Evolutionary conservation across 1,140 invertebrate species (phyloP), one percentile per base, ranked within the genome.

Genomic region (Mizuhopecten yessoensis): DNA sequence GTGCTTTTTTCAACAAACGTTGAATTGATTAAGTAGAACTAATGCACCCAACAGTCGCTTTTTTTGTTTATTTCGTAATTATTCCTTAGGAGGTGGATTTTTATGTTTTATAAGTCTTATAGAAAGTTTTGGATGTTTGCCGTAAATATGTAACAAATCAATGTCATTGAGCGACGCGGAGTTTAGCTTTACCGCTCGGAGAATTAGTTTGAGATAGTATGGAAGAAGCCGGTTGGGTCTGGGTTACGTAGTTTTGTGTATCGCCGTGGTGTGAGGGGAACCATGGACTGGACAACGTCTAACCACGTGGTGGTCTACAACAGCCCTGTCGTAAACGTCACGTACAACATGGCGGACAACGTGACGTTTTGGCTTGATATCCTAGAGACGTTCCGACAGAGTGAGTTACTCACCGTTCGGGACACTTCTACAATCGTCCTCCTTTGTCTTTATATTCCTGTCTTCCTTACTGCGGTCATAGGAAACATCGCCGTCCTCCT

Each of bases 401-500:
- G 57, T 29, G 57, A 75, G 17, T 11, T 75, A 29, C 57, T 75
- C 57, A 75, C 57, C 57, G 57, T 75, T 75, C 57, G 57, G 57
- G 57, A 75, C n/a, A 75, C 57, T 7, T 75, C 57, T 29, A 92
- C 92, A 33, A 91, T 94, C 20, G 86, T 93, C 23, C 57, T 94
- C 17, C 88, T 94, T 75, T 89, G 45, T 90, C 39, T 94, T 11
- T 94, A 94, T 88, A 75, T 93, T 0, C 92, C 92, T 9, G 89
- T 94, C 0, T 94, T 94, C 34, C 34, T 94, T 0, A 36, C 90
- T 3, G 91, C 94, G 5, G 49, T 94, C 17, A 39, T 91, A 3
- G 94, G 94, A 23, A 94, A 94, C 87, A 36, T 94, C 17, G 39
- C 93, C 17, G 94, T 94, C 2, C 87, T 94, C 7, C 87, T 94